A percentile compares a stretch with the other conserved stretches of the same genome.
These are phyloP conservation scores for Lasioglossum villosulum DNA, from an alignment of 2,888 invertebrate species.

Conservation along the genomic window DNA sequence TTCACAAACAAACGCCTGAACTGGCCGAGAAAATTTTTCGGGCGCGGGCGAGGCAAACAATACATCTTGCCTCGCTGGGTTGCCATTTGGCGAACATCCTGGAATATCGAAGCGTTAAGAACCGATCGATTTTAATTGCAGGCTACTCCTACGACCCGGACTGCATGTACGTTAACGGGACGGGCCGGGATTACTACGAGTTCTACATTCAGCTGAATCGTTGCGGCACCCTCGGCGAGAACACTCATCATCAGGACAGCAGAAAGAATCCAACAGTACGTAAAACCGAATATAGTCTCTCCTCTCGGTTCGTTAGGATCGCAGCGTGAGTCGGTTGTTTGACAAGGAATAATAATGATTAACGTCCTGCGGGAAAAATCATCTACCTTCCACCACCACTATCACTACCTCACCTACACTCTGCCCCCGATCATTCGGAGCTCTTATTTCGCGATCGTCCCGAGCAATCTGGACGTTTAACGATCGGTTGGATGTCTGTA, in stretches of 20 bases:
- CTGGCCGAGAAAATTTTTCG: too few relatives aligned
- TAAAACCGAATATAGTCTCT: conserved; percentile 58
- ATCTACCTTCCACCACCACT: neutral
- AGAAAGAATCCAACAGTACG: conserved; percentile 94
- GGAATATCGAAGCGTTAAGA: conserved; percentile 18
- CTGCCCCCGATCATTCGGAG: neutral
- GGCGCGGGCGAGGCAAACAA: too few relatives aligned
- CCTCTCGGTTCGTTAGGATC: conserved; percentile 38
- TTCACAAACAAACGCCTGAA: too few relatives aligned
- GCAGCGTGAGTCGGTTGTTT: conserved; percentile 39
- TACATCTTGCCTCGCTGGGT: too few relatives aligned
- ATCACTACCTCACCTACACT: neutral
- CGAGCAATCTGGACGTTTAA: conserved; percentile 6
- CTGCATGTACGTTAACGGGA: conserved; percentile 97
- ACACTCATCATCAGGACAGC: conserved; percentile 93
- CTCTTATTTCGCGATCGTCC: conserved; percentile 27
- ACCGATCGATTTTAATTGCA: conserved; percentile 83
- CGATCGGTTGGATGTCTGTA: conserved; percentile 2
- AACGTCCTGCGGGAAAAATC: conserved; percentile 13
- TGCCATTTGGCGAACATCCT: neutral
- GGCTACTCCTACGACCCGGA: conserved; percentile 97
- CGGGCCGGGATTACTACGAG: conserved; percentile 96
- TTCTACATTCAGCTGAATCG: conserved; percentile 96
- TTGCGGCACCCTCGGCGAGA: conserved; percentile 95
- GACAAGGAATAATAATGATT: conserved; percentile 64